These are phyloP conservation scores for Tragelaphus buxtoni DNA, from an alignment of 2,113 vertebrate genomes.

Conservation along the genomic window DNA sequence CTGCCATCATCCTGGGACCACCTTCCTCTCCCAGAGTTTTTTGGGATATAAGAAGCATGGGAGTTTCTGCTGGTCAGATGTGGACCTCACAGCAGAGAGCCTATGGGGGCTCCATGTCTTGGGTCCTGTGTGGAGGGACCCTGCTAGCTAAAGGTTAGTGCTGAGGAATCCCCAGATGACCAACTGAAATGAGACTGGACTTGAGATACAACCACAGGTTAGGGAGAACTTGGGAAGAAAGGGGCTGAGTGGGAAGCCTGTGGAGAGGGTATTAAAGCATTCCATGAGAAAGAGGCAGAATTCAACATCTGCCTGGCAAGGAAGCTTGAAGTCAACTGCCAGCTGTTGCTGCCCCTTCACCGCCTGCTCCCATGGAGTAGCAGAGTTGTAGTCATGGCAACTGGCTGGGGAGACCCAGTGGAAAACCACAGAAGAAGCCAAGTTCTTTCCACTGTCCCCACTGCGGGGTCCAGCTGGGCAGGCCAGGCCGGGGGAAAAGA, in stretches of 20 bases:
- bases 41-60: background rate
- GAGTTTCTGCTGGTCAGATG: background rate
- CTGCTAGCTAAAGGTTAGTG: background rate
- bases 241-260: background rate
- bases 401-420: background rate
- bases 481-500: background rate
- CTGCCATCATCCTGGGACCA: background rate
- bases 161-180: background rate
- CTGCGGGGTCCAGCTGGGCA: background rate
- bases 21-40: background rate
- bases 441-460: background rate
- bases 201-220: background rate
- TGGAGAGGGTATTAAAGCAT: background rate
- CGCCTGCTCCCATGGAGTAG: background rate
- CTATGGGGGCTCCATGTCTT: background rate
- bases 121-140: background rate
- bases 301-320: background rate
- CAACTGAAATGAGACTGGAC: background rate
- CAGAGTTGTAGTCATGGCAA: background rate
- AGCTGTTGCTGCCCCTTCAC: background rate
- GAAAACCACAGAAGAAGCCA: slow-evolving; percentile 11
- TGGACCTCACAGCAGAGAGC: background rate
- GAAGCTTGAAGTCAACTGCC: background rate
- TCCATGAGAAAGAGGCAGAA: background rate
- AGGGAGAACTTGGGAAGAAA: background rate